Percentiles rank a stretch among this genome's conserved stretches.
phyloP scores from a whole-genome alignment of 2,113 vertebrate genomes.

The Polypterus bichir region DNA sequence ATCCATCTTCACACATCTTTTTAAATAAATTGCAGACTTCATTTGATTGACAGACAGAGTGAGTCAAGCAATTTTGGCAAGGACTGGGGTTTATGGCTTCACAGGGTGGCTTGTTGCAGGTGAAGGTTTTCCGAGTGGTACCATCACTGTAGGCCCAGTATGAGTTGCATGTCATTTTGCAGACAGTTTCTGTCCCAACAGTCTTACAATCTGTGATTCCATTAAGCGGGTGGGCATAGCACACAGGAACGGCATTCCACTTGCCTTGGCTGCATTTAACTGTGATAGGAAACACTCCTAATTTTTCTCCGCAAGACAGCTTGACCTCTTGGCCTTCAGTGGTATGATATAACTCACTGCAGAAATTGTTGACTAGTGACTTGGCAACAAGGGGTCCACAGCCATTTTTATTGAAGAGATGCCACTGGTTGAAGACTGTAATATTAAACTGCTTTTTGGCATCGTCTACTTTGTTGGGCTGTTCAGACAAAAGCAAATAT shows the following conservation, averaged over 20 bases:
- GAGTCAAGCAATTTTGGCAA: neutral
- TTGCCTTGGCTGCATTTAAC: neutral
- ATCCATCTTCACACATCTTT: no score
- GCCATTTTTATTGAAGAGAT: slow-evolving; percentile 5
- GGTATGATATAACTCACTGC: slow-evolving; percentile 4
- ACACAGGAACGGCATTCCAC: slow-evolving; percentile 4
- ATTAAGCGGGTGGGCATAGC: neutral
- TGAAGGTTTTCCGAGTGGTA: neutral
- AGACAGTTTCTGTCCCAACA: neutral
- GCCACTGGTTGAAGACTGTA: neutral
- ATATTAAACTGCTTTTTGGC: neutral
- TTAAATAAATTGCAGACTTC: no score
- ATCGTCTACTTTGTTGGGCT: neutral
- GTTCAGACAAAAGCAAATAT: neutral
- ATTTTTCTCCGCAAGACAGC: neutral
- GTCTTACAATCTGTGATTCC: neutral
- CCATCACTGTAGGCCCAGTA: neutral
- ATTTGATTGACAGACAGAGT: neutral
- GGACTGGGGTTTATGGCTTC: neutral
- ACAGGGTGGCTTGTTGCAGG: neutral
- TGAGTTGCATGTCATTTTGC: neutral
- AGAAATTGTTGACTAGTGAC: slow-evolving; percentile 1
- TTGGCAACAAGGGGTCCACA: slow-evolving; percentile 8
- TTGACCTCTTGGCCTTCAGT: neutral
- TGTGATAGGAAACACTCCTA: neutral